phyloP scores from a whole-genome alignment of 2,113 vertebrate genomes.

The Archocentrus centrarchus region DNA sequence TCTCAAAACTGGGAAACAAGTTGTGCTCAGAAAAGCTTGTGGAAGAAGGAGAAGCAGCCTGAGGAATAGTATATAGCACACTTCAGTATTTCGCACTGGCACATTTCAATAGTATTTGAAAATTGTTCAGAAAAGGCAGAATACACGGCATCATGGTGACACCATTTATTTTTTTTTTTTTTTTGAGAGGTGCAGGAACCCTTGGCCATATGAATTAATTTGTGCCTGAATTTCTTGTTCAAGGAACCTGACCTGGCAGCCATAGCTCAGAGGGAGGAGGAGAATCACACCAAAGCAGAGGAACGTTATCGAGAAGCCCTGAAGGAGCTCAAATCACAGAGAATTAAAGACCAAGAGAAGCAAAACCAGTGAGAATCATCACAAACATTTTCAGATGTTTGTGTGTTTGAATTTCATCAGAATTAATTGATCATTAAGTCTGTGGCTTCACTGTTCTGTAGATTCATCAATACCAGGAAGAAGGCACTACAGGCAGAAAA shows the following conservation, averaged over 20 bases:
- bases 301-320: conserved; percentile 87
- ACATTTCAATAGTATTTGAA: not conserved
- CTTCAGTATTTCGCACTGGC: no score
- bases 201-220: fast-evolving
- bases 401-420: not conserved
- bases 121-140: not conserved
- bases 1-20: no score
- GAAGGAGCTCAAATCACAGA: conserved; percentile 86
- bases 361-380: conserved; percentile 81
- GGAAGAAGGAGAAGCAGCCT: no score
- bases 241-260: conserved; percentile 84
- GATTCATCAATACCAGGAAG: conserved; percentile 84
- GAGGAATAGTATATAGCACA: no score
- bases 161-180: not conserved
- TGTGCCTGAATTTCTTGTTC: not conserved
- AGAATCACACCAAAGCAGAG: conserved; percentile 86
- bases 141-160: not conserved
- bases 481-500: conserved; percentile 88
- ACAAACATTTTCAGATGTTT: not conserved
- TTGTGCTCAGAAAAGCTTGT: no score
- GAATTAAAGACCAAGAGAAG: conserved; percentile 77
- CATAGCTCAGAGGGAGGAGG: conserved; percentile 78
- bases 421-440: not conserved
- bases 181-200: not conserved
- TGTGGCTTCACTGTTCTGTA: conserved; percentile 57